Evolutionary conservation across 2,888 invertebrate species (phyloP).

Genomic region (Cheilosia variabilis): DNA sequence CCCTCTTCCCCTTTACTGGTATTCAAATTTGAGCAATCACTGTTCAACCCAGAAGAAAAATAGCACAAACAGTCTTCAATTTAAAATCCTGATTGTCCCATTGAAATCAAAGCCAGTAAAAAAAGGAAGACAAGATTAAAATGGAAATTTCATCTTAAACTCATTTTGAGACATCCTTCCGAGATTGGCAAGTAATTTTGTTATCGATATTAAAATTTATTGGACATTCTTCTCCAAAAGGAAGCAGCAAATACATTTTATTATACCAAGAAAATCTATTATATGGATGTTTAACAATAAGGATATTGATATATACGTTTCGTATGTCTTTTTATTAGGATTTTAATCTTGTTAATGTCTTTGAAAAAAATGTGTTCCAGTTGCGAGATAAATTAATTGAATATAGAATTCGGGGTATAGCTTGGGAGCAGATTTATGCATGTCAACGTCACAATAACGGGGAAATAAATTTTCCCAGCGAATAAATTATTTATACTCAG

Average conservation of each 20-base stretch:
- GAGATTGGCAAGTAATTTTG: slow-evolving; percentile 42
- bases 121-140: neutral
- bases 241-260: neutral
- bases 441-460: slow-evolving; percentile 22
- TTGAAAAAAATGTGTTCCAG: neutral
- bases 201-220: slow-evolving; percentile 51
- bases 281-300: no score
- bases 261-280: neutral
- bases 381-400: slow-evolving; percentile 21
- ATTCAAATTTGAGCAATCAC: slow-evolving; percentile 48
- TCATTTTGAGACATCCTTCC: slow-evolving; percentile 41
- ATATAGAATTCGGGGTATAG: neutral
- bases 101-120: slow-evolving; percentile 31
- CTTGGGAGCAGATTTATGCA: slow-evolving; percentile 22
- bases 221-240: slow-evolving; percentile 18
- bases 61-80: slow-evolving; percentile 32
- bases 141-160: slow-evolving; percentile 40
- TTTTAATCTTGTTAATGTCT: slow-evolving; percentile 18
- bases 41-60: slow-evolving; percentile 19
- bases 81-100: slow-evolving; percentile 45
- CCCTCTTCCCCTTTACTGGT: neutral
- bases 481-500: slow-evolving; percentile 19
- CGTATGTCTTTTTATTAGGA: neutral
- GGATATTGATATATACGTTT: no score
- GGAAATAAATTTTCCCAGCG: slow-evolving; percentile 24